Evolutionary conservation across 2,797 vertebrate species (phyloP), one percentile per base, ranked within the genome.

Genomic region (Margarornis squamiger): DNA sequence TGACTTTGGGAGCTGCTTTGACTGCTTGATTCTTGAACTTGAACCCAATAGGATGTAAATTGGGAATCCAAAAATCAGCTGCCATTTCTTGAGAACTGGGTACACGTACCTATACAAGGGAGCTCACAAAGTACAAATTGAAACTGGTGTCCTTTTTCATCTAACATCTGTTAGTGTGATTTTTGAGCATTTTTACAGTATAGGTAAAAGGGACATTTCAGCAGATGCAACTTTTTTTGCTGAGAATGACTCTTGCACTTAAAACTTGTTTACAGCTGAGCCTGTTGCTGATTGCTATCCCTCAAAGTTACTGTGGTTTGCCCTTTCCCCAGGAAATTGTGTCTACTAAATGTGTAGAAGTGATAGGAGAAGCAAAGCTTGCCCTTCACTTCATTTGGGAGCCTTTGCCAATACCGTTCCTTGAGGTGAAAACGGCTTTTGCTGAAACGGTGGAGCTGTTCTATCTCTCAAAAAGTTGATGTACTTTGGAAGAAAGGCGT

Each of bases 341-440:
- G 8, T 62, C 61, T 71, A 15, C 57, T 48, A 34, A 26, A 26
- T 65, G 16, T 18, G 15, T 45, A 30, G 77, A 74, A 90, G 21
- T n/a, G 30, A 39, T 23, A 82, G 41, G 26, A n/a, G 51, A 54
- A 81, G 48, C 36, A 66, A 85, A 39, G n/a, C 45, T 88, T 84
- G 34, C 10, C 59, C 11, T 86, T 92, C 19, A 5, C 17, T 85
- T 84, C 51, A 41, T 65, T 66, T 45, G 36, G 22, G 10, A 86
- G 8, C 24, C 24, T 70, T 55, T 66, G 43, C 30, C 63, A 63
- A 90, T 61, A 62, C 14, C 14, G 77, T 8, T 86, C 7, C 29
- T 79, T 0, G 1, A n/a, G 11, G 7, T 54, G 27, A 0, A 0
- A 72, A 55, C 70, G 55, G 38, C 10, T 76, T 88, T 86, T 75